phyloP scores from a whole-genome alignment of 2,888 invertebrate genomes.

The Cerceris rybyensis region DNA sequence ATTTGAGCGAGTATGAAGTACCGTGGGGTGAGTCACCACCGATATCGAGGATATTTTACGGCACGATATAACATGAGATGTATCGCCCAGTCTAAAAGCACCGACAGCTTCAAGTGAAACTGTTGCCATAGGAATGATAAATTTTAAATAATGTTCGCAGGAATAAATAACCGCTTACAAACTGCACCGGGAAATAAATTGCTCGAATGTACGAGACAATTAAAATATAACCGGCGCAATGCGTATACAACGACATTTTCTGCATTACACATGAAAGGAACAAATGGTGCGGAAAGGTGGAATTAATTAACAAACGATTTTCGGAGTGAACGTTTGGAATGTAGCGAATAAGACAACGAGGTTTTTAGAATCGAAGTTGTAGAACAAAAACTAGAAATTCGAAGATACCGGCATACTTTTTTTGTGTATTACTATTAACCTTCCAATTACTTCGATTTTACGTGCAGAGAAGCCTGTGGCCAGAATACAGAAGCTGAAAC shows the following conservation, averaged over 20 bases:
- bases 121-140: constrained; percentile 13
- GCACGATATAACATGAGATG: constrained; percentile 17
- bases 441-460: constrained; percentile 59
- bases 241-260: neutral
- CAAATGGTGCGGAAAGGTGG: neutral
- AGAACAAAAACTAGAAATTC: constrained; percentile 3
- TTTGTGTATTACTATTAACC: constrained; percentile 54
- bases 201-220: neutral
- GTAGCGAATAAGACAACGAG: neutral
- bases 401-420: constrained; percentile 26
- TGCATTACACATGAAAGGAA: neutral
- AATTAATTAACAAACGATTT: no score
- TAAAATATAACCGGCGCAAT: neutral
- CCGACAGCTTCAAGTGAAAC: constrained; percentile 7
- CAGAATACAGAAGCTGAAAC: constrained; percentile 55
- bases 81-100: constrained; percentile 26
- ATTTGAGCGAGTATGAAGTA: constrained; percentile 40
- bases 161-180: neutral
- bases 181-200: neutral
- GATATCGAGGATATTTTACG: constrained; percentile 32
- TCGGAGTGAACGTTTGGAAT: no score
- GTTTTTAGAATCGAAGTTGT: constrained; percentile 12
- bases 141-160: constrained; percentile 4
- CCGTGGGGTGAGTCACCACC: constrained; percentile 16
- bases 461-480: constrained; percentile 48